Evolutionary conservation across 2,888 invertebrate genomes (phyloP), one percentile per base, ranked within the genome.

Genomic region (Zele albiditarsus): DNA sequence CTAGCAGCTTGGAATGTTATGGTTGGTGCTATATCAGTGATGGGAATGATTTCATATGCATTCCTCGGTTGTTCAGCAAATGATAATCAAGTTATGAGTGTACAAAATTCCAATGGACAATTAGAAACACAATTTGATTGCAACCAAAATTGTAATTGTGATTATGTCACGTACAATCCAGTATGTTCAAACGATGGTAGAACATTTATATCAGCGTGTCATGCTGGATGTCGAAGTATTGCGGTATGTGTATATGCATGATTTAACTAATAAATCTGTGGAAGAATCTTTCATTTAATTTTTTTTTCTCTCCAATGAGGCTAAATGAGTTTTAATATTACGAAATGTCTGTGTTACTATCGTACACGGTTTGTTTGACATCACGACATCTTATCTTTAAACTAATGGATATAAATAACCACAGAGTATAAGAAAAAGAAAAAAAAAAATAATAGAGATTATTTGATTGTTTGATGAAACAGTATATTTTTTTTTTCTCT

Each of bases 171-270:
- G 78, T 95, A 94, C 84, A 93, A 94, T 68, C 95, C 95, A 0
- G 93, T 95, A 0, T 95, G 95, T 84, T 92, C 93, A 4, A 91
- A 92, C 78, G 92, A 92, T 77, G 91, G 92, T 0, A 91, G 92
- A 80, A 93, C 94, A 2, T 95, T 92, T 84, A 95, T 95, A 81
- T 95, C 95, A 0, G 94, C 95, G 5, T 96, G 96, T 84, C 94
- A 95, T 85, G 95, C 95, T 25, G 95, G 96, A 5, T 95, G 95
- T 85, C 91, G 89, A 68, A 87, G 88, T 66, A 72, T 88, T 14
- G 79, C 84, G 84, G 89, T 89, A 78, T 33, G 82, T 81, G 71
- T 27, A 62, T 16, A 66, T 28, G 4, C 8, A 8, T 23, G 0
- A 53, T 53, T 46, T 16, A 46, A 53, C 20, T 8, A 53, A 62